Base-by-base conservation (phyloP, 1,140 invertebrate genomes). In the Trichomalopsis sarcophagae region DNA sequence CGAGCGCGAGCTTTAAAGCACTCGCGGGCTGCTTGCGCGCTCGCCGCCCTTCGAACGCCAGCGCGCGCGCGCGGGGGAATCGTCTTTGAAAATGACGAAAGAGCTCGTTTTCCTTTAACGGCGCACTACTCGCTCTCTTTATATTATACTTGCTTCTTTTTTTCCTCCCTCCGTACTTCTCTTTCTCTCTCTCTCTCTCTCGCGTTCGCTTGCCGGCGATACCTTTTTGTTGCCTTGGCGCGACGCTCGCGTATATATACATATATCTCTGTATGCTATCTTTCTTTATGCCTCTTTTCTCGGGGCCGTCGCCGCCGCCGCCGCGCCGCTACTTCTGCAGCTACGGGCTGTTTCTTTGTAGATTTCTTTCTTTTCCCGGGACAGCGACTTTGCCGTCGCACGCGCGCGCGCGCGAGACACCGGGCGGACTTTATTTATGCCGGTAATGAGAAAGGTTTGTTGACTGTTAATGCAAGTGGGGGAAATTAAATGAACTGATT, bases 81-180 rank as follows among this genome's bases (percentile, higher is more conserved):
- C 40, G n/a, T 77, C 71, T 75, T 75, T 83, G 81, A 83, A 83
- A 77, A 83, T 83, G 74, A 77, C 55, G 81, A 77, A 68, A 73
- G 62, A 76, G 81, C 74, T 81, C 80, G 50, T 47, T 83, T 77
- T 75, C 71, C 71, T 82, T 82, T 81, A 47, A 50, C 79, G 44
- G 27, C 36, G 33, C 50, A 33, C 21, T 69, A 71, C 50, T 79
- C 40, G 36, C 21, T 69, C 36, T 47, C 50, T 66, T 55, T 50
- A 77, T 77, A 71, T 50, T 71, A 55, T 73, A 73, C 40, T 47
- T 71, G 3, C 27, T 50, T 30, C n/a, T 81, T 81, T 73, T 68
- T 68, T n/a, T 21, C 33, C 11, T 4, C 44, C n/a, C 2, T 17
- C 10, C n/a, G n/a, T 55, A 30, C n/a, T 55, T 13, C 50, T 78